Conservation (phyloP, 2,113 vertebrate genomes). For the Nicator chloris region DNA sequence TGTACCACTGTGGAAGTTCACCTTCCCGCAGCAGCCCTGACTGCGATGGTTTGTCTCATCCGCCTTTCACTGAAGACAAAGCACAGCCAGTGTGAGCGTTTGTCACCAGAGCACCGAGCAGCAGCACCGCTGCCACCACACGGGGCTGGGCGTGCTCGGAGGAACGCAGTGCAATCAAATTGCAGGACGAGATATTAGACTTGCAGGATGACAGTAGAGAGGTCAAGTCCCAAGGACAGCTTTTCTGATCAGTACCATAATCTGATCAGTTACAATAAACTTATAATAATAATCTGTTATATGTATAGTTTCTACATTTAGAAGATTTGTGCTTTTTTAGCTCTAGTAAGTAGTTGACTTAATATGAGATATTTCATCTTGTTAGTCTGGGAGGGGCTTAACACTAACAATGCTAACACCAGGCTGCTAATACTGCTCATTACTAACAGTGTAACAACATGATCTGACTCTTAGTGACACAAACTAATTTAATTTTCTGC, state of each 20-base stretch:
- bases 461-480: not conserved
- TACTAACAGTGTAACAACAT: not conserved
- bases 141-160: not conserved
- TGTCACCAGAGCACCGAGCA: fast-evolving
- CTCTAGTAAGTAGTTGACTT: not conserved
- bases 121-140: not conserved
- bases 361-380: not conserved
- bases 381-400: not conserved
- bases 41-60: not conserved
- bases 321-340: not conserved
- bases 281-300: not conserved
- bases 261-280: not conserved
- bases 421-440: not conserved
- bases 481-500: not conserved
- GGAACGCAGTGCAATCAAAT: fast-evolving
- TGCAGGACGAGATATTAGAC: not conserved
- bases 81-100: fast-evolving
- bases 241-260: not conserved
- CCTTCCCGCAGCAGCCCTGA: not conserved
- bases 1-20: not conserved
- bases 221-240: no score
- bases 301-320: not conserved
- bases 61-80: not conserved
- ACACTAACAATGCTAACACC: not conserved
- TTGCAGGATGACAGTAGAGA: not conserved